Conservation (phyloP, 2,113 vertebrate genomes). For the Macrotis lagotis region DNA sequence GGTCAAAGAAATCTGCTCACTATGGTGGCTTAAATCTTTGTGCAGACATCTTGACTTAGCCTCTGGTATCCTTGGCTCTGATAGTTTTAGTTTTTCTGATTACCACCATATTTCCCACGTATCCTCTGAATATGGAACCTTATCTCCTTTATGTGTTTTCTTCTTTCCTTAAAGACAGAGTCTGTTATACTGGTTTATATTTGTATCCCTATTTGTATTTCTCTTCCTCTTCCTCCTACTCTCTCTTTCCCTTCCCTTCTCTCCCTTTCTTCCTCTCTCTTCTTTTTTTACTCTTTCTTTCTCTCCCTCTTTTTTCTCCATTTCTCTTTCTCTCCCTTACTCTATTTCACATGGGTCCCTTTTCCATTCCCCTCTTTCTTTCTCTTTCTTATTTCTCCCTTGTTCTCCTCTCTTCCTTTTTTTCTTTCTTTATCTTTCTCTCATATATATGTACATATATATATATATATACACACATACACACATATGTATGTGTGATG, state of each 20-base stretch:
- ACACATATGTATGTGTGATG: neutral
- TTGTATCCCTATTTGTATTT: neutral
- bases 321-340: too few relatives aligned
- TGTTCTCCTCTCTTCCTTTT: neutral
- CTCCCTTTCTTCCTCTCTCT: too few relatives aligned
- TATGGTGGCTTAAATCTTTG: neutral
- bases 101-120: neutral
- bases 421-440: neutral
- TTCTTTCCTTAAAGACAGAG: neutral
- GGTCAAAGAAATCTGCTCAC: neutral
- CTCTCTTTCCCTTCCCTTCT: neutral
- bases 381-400: too few relatives aligned
- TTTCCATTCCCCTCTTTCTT: accelerated
- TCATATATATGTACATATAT: neutral
- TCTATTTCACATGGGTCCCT: too few relatives aligned
- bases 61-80: neutral
- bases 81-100: neutral
- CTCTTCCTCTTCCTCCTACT: neutral
- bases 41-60: neutral
- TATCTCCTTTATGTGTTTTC: neutral
- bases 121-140: neutral
- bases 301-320: too few relatives aligned
- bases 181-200: neutral
- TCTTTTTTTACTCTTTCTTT: too few relatives aligned
- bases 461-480: too few relatives aligned